Base-by-base conservation (phyloP, 2,888 invertebrate species). In the Diarsia brunnea region DNA sequence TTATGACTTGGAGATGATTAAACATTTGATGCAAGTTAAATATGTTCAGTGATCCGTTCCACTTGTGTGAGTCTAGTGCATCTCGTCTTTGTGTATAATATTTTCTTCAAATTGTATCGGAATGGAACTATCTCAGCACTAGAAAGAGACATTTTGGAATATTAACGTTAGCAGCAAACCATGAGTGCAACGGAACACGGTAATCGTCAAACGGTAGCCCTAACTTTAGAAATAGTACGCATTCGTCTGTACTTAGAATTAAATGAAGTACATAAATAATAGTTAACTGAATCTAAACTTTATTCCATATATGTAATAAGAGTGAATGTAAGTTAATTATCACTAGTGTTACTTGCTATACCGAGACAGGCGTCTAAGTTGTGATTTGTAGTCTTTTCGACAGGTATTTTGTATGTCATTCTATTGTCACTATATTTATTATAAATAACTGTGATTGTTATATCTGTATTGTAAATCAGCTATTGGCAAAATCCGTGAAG, bases 381-480 rank as follows among this genome's bases (percentile, higher is more conserved):
- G 95, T 95, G 95, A 95, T 93, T 94, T 91, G 94, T 94, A 95
- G 94, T 94, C 88, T 95, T 95, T 95, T 95, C 91, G 94, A 95
- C 91, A 93, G 88, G 90, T 93, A 90, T 94, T 94, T 94, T 87
- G 90, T 91, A 91, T 90, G 91, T 94, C 93, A 92, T 91, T 85
- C 90, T 92, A 91, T 91, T 91, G 91, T 91, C 92, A 90, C 92
- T 84, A 84, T 87, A 86, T 90, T 89, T 91, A 91, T 91, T 91
- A 90, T 91, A 90, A 87, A 89, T 90, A 92, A 92, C 94, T 95
- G 95, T 95, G 94, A 95, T 95, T 93, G 91, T 93, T 91, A 91
- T 90, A 89, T 89, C 83, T 88, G 85, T 89, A 87, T 85, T 86
- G 81, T 92, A 91, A 89, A 91, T 90, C 92, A 90, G 90, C 89